phyloP scores from a whole-genome alignment of 2,797 vertebrate species.

The Sparus aurata region DNA sequence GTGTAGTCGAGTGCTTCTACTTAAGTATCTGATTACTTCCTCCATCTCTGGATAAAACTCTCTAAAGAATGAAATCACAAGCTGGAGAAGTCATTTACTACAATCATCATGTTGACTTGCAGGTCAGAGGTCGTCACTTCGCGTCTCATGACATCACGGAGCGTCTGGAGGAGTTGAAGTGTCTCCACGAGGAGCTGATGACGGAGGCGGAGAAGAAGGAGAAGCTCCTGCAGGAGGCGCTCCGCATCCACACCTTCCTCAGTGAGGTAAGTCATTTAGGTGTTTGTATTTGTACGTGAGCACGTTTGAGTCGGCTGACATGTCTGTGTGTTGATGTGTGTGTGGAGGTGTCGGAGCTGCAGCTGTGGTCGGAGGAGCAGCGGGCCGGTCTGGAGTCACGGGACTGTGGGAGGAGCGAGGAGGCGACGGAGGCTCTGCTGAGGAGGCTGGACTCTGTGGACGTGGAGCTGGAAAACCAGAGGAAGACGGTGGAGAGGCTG shows the following conservation, averaged over 20 bases:
- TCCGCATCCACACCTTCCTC: conserved; percentile 87
- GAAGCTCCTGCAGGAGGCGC: conserved; percentile 84
- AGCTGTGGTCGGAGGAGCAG: conserved; percentile 89
- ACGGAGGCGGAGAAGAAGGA: conserved; percentile 80
- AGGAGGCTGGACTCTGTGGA: conserved; percentile 87
- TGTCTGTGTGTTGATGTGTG: conserved; percentile 6
- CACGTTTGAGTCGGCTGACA: too few relatives aligned
- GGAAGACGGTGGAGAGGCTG: conserved; percentile 75
- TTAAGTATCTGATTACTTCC: too few relatives aligned
- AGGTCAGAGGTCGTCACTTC: conserved; percentile 85
- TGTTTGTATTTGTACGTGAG: neutral
- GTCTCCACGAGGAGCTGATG: conserved; percentile 80
- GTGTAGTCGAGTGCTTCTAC: too few relatives aligned
- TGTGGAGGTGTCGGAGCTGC: conserved; percentile 88
- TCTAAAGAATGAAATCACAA: neutral
- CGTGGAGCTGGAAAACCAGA: conserved; percentile 87
- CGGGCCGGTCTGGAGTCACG: conserved; percentile 77
- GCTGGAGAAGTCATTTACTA: neutral
- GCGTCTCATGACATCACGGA: conserved; percentile 85
- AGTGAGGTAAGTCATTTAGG: conserved; percentile 81
- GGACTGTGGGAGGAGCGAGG: conserved; percentile 88
- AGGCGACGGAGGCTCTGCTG: conserved; percentile 85
- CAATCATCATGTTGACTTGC: neutral
- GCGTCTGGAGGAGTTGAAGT: conserved; percentile 85
- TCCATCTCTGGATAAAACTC: neutral